Conservation (phyloP, 1,140 invertebrate genomes). For the Heliconius hermathena region DNA sequence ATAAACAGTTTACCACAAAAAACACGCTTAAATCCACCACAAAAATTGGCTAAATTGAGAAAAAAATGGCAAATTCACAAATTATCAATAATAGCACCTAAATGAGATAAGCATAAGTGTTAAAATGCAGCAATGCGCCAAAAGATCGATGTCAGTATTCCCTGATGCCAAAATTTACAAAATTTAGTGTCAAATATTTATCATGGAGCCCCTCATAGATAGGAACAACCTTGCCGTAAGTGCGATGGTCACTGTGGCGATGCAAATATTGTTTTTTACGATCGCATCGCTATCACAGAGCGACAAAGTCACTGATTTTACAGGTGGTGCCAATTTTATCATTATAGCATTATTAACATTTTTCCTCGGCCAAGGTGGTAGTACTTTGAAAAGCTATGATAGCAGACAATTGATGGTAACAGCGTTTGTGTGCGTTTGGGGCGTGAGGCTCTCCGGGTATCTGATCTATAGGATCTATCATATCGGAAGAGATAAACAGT, state of each 20-base stretch:
- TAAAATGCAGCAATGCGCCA: constrained; percentile 72
- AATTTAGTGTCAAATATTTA: constrained; percentile 61
- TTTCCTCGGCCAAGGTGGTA: constrained; percentile 89
- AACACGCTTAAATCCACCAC: constrained; percentile 36
- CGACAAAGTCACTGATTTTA: constrained; percentile 96
- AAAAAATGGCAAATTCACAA: constrained; percentile 38
- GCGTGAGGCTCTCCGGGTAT: constrained; percentile 90
- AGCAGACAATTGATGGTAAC: constrained; percentile 94
- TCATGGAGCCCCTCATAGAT: constrained; percentile 88
- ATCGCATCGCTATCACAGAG: constrained; percentile 92
- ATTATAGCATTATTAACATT: constrained; percentile 93
- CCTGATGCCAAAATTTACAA: constrained; percentile 63
- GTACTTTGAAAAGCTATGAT: constrained; percentile 88
- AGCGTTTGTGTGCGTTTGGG: constrained; percentile 93
- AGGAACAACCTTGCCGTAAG: constrained; percentile 93
- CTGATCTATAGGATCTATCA: constrained; percentile 93
- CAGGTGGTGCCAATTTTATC: constrained; percentile 95
- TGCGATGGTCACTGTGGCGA: constrained; percentile 91
- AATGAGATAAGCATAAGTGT: constrained; percentile 47
- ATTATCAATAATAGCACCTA: constrained; percentile 38
- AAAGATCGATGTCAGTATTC: constrained; percentile 59
- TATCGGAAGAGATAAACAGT: constrained; percentile 94
- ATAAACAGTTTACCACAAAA: constrained; percentile 37
- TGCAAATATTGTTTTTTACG: constrained; percentile 94
- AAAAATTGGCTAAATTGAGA: constrained; percentile 24